Conservation (phyloP, 2,888 invertebrate genomes). For the Aspidiotus rigidus region DNA sequence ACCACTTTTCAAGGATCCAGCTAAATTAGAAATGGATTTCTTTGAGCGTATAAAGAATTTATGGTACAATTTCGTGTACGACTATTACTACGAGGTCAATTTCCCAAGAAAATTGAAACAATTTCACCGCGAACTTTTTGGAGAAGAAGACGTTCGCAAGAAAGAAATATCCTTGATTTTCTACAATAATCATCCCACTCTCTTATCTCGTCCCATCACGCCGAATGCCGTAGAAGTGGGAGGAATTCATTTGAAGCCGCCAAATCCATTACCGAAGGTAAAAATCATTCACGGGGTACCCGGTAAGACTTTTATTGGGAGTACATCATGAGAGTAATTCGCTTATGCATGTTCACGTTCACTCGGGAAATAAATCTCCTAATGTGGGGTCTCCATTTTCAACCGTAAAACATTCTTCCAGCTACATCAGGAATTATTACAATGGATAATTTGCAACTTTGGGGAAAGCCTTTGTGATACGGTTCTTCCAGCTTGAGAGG, state of each 20-base stretch:
- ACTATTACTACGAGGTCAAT: neutral
- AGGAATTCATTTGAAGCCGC: slow-evolving; percentile 11
- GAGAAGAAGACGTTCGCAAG: neutral
- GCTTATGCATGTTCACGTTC: too few species aligned
- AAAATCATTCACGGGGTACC: neutral
- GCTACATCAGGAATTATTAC: too few species aligned
- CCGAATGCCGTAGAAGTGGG: slow-evolving; percentile 16
- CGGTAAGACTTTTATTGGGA: too few species aligned
- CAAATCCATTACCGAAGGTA: slow-evolving; percentile 18
- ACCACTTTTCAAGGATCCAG: neutral
- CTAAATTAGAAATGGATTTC: neutral
- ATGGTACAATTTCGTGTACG: neutral
- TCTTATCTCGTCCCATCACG: slow-evolving; percentile 10
- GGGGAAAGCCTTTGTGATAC: too few species aligned
- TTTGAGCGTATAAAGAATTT: slow-evolving; percentile 2
- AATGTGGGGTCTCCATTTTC: too few species aligned
- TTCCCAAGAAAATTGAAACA: neutral
- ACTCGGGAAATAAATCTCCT: too few species aligned
- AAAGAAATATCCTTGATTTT: slow-evolving; percentile 3
- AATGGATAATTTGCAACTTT: too few species aligned
- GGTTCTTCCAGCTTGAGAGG: too few species aligned
- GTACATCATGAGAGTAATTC: too few species aligned
- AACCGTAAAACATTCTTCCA: too few species aligned
- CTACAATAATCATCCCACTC: slow-evolving; percentile 13
- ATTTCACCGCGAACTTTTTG: slow-evolving; percentile 8